phyloP scores from a whole-genome alignment of 1,140 invertebrate genomes.

The Pentalonia nigronervosa region DNA sequence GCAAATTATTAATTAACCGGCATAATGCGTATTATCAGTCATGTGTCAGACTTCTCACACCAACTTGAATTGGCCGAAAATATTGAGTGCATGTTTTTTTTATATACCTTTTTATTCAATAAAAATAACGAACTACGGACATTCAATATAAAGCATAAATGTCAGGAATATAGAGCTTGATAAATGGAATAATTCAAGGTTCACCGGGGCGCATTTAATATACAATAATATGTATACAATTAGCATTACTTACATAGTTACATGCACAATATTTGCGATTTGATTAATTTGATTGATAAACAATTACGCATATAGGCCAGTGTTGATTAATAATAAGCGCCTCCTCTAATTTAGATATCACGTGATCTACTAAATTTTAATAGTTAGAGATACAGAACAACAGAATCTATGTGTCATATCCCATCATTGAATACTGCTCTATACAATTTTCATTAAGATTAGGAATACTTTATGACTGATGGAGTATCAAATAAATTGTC shows the following conservation, averaged over 20 bases:
- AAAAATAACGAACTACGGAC: not conserved
- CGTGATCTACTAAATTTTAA: slow-evolving; percentile 25
- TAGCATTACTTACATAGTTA: not conserved
- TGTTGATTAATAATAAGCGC: not conserved
- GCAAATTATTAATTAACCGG: slow-evolving; percentile 1
- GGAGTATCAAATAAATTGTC: not conserved
- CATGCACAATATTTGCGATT: not conserved
- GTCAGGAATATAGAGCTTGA: not conserved
- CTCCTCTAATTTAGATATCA: slow-evolving; percentile 22
- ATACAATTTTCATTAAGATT: not conserved
- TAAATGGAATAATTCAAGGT: slow-evolving; percentile 24
- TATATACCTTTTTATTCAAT: not conserved
- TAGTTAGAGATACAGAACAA: not conserved
- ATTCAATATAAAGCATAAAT: not conserved
- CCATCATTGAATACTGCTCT: not conserved
- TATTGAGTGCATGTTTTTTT: not conserved
- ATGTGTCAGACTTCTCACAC: not conserved
- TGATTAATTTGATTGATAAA: slow-evolving; percentile 9
- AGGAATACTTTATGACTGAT: not conserved
- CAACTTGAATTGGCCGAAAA: not conserved
- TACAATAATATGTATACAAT: not conserved
- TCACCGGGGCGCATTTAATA: not conserved
- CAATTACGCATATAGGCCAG: not conserved
- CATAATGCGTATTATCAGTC: not conserved
- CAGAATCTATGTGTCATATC: not conserved